phyloP scores from a whole-genome alignment of 2,888 invertebrate genomes.

The Cybosia mesomella region DNA sequence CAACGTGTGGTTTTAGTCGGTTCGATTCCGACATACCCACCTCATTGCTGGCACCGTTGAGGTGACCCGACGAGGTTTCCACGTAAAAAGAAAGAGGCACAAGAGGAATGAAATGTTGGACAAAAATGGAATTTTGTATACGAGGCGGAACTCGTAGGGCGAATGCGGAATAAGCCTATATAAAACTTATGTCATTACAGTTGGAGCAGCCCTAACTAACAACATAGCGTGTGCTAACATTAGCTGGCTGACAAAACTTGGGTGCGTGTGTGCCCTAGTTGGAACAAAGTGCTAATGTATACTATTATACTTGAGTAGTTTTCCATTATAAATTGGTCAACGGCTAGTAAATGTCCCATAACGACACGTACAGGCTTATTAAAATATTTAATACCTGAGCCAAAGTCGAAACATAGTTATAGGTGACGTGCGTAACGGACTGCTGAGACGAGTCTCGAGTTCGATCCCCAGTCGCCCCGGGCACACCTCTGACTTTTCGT shows the following conservation, averaged over 20 bases:
- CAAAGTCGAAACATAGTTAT: background rate
- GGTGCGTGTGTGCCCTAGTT: slow-evolving; percentile 28
- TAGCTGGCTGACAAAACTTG: slow-evolving; percentile 31
- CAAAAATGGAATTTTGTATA: no score
- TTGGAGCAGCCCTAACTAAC: slow-evolving; percentile 15
- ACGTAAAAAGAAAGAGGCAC: no score
- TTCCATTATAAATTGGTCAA: slow-evolving; percentile 28
- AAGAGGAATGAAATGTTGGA: no score
- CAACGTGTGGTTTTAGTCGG: no score
- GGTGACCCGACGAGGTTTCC: no score
- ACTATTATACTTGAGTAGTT: slow-evolving; percentile 27
- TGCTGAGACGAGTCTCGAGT: no score
- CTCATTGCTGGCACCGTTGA: no score
- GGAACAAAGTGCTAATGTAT: slow-evolving; percentile 35
- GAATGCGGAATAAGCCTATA: background rate
- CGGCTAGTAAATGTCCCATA: slow-evolving; percentile 9
- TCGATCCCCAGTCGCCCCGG: no score
- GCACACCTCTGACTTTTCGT: no score
- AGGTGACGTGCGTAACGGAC: no score
- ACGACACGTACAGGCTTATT: background rate
- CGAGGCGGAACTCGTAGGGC: background rate
- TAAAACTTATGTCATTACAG: background rate
- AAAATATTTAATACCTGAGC: background rate
- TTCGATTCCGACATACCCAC: no score
- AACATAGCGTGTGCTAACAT: slow-evolving; percentile 28